Base-by-base conservation (phyloP, 2,888 invertebrate species). In the Meta bourneti region DNA sequence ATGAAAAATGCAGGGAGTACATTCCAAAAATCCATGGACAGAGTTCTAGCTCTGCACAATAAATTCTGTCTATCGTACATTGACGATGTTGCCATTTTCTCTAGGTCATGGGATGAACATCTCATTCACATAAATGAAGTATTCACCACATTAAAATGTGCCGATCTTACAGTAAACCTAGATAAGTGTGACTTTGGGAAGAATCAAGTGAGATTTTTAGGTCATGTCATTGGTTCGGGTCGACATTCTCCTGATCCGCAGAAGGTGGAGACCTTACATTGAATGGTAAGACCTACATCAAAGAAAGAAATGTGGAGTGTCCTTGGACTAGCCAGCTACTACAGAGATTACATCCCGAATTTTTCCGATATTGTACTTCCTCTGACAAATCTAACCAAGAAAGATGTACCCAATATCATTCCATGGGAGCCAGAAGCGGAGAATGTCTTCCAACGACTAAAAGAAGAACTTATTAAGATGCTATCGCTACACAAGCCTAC, bases 191-290 rank as follows among this genome's bases (percentile, higher is more conserved):
- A 16, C 7, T 79, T 70, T 70, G 70, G 16, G 7, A 19, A 5
- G 8, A 6, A 49, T 20, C 70, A 72, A 51, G 13, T 69, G 5
- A 85, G 49, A 69, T 77, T 77, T 34, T 13, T n/a, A 48, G 51
- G 49, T 11, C 19, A 75, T 54, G 51, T 78, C 11, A 71, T 78
- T 7, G 78, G 70, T 11, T 69, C 77, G 0, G 70, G 78, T 11
- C 78, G n/a, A 61, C 86, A 78, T 34, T 19, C 78, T 6, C 49
- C 78, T 13, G 86, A 78, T 78, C 71, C 86, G 7, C 52, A 79
- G 52, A 80, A 52, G 54, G 9, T 80, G 8, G n/a, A 9, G n/a
- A 79, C 52, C 5, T 54, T 87, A 2, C 16, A 87, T 9, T 16
- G 48, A 34, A 34, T 79, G 8, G n/a, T 5, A 78, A 11, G 5